These are phyloP conservation scores for Raja brachyura DNA, from an alignment of 2,113 vertebrate species.

Conservation along the genomic window DNA sequence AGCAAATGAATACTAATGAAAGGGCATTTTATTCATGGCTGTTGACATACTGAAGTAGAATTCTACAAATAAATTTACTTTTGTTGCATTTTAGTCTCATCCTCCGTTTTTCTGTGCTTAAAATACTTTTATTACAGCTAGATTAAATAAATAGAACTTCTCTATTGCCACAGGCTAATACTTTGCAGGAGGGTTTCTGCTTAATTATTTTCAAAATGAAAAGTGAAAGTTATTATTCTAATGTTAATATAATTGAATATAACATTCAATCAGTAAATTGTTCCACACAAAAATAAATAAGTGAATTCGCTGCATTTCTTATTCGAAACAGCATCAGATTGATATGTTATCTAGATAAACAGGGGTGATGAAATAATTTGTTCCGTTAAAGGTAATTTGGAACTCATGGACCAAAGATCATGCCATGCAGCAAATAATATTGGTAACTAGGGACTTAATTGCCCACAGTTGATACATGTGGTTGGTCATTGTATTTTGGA, in stretches of 20 bases:
- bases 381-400: not conserved
- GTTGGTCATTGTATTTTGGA: not conserved
- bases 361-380: not conserved
- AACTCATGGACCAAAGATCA: not conserved
- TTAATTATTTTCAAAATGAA: not conserved
- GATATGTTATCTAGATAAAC: not conserved
- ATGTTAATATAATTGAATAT: not conserved
- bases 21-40: not conserved
- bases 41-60: not conserved
- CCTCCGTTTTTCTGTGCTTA: not conserved
- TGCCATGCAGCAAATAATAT: no score
- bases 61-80: conserved; percentile 11
- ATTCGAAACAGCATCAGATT: no score
- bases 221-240: not conserved
- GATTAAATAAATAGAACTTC: not conserved
- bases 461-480: not conserved
- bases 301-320: not conserved
- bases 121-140: not conserved
- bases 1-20: not conserved
- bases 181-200: not conserved
- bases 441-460: not conserved
- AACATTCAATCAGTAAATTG: not conserved
- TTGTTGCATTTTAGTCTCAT: not conserved
- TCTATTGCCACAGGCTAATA: not conserved
- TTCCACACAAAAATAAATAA: not conserved